These are phyloP conservation scores for Brevimyrus niger DNA, from an alignment of 2,113 vertebrate genomes.

Conservation along the genomic window DNA sequence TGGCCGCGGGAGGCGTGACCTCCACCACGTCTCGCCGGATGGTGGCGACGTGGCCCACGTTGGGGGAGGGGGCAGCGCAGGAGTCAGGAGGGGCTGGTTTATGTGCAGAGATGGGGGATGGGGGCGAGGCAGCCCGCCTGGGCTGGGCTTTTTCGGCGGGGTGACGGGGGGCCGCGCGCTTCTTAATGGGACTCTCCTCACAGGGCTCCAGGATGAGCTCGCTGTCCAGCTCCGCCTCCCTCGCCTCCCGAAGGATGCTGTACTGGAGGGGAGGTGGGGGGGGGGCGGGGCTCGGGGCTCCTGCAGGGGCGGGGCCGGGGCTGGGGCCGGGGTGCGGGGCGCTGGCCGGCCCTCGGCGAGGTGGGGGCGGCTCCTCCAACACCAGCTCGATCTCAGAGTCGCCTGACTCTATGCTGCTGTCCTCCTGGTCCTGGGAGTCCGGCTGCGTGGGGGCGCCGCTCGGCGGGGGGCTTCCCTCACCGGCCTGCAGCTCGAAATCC, in stretches of 20 bases:
- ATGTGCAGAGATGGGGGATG: conserved; percentile 24
- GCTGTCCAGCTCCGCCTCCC: conserved; percentile 93
- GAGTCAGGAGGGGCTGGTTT: conserved; percentile 40
- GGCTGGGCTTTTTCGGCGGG: conserved; percentile 57
- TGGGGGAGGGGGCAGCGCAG: background rate
- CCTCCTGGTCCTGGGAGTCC: conserved; percentile 62
- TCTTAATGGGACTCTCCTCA: conserved; percentile 49
- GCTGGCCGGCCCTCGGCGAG: conserved; percentile 55
- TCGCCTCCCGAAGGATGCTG: conserved; percentile 90
- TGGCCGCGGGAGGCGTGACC: conserved; percentile 58
- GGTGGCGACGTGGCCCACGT: background rate
- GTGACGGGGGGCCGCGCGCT: conserved; percentile 29
- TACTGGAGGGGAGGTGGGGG: conserved; percentile 75
- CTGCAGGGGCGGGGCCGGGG: conserved; percentile 67
- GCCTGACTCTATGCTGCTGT: conserved; percentile 83
- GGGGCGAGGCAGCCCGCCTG: conserved; percentile 37
- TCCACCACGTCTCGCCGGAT: conserved; percentile 54
- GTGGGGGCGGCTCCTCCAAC: conserved; percentile 74
- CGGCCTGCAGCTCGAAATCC: conserved; percentile 46
- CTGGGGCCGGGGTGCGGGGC: conserved; percentile 71
- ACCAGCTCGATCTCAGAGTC: conserved; percentile 94
- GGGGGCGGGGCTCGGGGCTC: conserved; percentile 67
- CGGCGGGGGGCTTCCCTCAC: conserved; percentile 29
- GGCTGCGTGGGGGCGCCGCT: conserved; percentile 26
- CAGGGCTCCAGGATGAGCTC: conserved; percentile 91